A percentile compares a stretch with the other conserved stretches of the same genome.
These are phyloP conservation scores for Pseudoatta argentina DNA, from an alignment of 1,140 invertebrate genomes.

Conservation along the genomic window DNA sequence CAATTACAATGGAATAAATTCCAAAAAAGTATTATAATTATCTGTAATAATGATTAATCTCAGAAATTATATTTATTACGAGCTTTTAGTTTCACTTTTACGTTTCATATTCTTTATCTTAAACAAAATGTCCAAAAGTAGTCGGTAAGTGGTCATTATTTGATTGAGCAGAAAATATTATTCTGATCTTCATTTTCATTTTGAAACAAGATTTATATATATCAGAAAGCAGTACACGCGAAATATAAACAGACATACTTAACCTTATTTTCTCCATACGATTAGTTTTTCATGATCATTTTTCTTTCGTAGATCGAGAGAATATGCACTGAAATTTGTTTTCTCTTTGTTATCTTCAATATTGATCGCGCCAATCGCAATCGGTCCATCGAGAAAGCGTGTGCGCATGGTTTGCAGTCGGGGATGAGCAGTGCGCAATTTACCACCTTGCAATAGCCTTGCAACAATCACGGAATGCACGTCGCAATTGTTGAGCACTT, in stretches of 20 bases:
- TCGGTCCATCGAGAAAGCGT: constrained; percentile 37
- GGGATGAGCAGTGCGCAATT: constrained; percentile 43
- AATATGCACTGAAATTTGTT: constrained; percentile 13
- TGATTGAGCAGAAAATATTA: background rate
- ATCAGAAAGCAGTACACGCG: background rate
- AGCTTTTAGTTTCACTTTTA: background rate
- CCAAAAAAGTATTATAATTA: background rate
- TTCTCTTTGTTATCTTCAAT: constrained; percentile 20
- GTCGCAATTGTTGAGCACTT: constrained; percentile 55
- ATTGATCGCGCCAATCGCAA: constrained; percentile 31
- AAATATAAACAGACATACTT: background rate
- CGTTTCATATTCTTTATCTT: background rate
- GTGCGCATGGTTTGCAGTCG: background rate
- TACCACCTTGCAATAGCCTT: constrained; percentile 39
- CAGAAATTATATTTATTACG: background rate
- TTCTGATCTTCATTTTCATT: background rate
- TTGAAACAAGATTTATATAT: background rate
- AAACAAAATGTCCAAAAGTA: background rate
- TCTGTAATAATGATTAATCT: background rate
- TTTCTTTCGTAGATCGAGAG: background rate
- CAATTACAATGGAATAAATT: background rate
- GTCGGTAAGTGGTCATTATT: background rate
- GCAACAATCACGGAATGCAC: constrained; percentile 50
- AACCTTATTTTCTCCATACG: background rate
- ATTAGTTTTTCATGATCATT: background rate